Evolutionary conservation across 1,140 invertebrate genomes (phyloP).

Genomic region (Acromyrmex heyeri): DNA sequence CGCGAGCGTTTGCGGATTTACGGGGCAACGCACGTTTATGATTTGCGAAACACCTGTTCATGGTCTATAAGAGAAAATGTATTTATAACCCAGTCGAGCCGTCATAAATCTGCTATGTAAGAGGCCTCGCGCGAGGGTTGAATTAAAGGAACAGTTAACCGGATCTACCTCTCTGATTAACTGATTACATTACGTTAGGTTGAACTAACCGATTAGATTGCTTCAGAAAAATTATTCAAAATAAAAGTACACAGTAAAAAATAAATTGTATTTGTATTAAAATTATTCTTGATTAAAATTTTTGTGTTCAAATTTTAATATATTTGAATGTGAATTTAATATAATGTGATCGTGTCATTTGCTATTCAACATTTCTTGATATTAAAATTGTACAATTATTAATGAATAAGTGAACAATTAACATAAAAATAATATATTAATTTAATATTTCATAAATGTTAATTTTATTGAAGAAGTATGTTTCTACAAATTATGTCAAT

Average conservation of each 20-base stretch:
- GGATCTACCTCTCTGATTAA: background rate
- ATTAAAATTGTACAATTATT: no score
- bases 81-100: constrained; percentile 23
- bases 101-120: constrained; percentile 33
- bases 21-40: constrained; percentile 39
- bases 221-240: background rate
- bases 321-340: no score
- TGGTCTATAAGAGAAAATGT: constrained; percentile 39
- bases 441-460: no score
- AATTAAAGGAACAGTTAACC: constrained; percentile 4
- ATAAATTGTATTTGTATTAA: no score
- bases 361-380: no score
- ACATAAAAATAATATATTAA: no score
- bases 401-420: no score
- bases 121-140: background rate
- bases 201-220: background rate
- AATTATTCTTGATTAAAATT: no score
- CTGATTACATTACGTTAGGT: constrained; percentile 7
- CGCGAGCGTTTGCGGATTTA: constrained; percentile 52
- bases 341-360: no score
- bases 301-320: no score
- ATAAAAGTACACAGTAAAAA: background rate
- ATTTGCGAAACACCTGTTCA: constrained; percentile 58
- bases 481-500: no score
- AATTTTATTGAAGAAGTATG: no score